Percentiles rank a stretch among this genome's conserved stretches.
Evolutionary conservation across 2,797 vertebrate species (phyloP).

Genomic region (Malacoctenus gilli): DNA sequence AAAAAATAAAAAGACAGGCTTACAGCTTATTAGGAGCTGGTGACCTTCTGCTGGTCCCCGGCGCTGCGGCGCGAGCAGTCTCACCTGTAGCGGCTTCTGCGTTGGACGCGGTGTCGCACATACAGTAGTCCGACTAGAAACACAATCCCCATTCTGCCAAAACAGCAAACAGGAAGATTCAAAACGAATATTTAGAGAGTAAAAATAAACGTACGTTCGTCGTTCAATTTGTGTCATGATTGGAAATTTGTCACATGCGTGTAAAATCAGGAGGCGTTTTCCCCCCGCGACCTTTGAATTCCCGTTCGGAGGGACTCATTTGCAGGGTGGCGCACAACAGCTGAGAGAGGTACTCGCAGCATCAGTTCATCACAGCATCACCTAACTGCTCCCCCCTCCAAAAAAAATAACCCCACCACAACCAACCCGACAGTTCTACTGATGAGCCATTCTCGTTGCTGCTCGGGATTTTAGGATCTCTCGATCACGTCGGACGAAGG

Average conservation of each 20-base stretch:
- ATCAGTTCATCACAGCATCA: constrained; percentile 48
- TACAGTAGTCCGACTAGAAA: constrained; percentile 60
- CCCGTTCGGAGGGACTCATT: constrained; percentile 53
- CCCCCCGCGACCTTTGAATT: neutral
- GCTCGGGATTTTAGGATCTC: constrained; percentile 46
- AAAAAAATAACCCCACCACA: neutral
- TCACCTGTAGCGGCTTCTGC: constrained; percentile 44
- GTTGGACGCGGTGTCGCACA: constrained; percentile 30
- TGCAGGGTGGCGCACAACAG: constrained; percentile 46
- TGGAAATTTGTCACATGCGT: too few species aligned
- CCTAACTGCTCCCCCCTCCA: neutral
- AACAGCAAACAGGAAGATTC: neutral
- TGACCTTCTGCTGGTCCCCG: constrained; percentile 32
- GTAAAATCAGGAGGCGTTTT: neutral
- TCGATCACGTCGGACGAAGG: constrained; percentile 41
- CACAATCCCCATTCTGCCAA: constrained; percentile 6
- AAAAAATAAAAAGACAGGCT: too few species aligned
- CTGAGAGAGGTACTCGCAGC: constrained; percentile 46
- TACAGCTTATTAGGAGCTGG: too few species aligned
- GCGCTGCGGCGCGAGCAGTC: constrained; percentile 8
- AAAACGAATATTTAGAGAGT: neutral
- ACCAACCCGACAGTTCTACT: constrained; percentile 24
- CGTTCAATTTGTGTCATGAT: too few species aligned
- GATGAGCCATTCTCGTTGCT: constrained; percentile 40
- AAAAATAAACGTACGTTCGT: too few species aligned